Percentiles rank a stretch among this genome's conserved stretches.
Conservation (phyloP, 2,888 invertebrate species). For the Lobophora halterata region DNA sequence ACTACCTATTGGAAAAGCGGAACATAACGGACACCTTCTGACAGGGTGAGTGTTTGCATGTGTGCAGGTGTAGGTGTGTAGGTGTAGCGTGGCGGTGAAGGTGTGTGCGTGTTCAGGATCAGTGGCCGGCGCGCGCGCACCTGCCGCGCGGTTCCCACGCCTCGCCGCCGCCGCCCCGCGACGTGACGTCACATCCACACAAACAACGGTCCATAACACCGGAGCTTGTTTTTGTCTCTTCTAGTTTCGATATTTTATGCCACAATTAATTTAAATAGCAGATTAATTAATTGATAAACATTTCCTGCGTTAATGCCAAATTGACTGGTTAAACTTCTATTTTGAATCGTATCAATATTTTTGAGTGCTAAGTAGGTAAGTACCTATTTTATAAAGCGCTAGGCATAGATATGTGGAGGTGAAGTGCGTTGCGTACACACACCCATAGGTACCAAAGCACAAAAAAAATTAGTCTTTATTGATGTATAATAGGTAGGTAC, state of each 20-base stretch:
- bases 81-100: constrained; percentile 32
- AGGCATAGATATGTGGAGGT: too few species aligned
- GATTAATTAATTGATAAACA: constrained; percentile 42
- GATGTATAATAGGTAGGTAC: background rate
- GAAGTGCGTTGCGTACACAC: too few species aligned
- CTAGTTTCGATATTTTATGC: constrained; percentile 35
- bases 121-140: constrained; percentile 79
- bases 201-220: constrained; percentile 62
- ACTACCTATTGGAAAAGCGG: constrained; percentile 56
- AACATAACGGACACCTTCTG: constrained; percentile 58
- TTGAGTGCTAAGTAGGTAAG: background rate
- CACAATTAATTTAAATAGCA: constrained; percentile 40
- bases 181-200: constrained; percentile 68
- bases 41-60: constrained; percentile 35
- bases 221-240: constrained; percentile 52
- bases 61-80: constrained; percentile 38
- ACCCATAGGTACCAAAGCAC: too few species aligned
- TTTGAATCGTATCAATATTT: background rate
- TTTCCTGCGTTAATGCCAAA: constrained; percentile 25
- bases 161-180: constrained; percentile 48
- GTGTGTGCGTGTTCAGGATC: constrained; percentile 73
- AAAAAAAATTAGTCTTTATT: too few species aligned
- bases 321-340: background rate
- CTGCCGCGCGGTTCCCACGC: constrained; percentile 79
- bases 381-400: background rate